Evolutionary conservation across 2,888 invertebrate species (phyloP).

Genomic region (Halictus quadricinctus): DNA sequence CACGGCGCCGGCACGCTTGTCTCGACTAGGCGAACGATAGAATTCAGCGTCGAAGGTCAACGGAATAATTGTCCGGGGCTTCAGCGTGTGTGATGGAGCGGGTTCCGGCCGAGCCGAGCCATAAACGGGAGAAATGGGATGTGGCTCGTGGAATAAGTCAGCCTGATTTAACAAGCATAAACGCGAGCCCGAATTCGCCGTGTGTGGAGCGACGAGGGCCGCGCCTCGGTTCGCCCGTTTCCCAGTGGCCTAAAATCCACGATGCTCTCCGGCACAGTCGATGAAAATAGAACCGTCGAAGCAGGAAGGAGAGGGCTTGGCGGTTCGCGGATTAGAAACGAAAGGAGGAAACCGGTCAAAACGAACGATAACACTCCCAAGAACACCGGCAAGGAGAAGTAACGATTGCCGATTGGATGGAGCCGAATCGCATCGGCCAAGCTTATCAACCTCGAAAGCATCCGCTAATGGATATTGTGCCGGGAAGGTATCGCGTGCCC

Average conservation of each 20-base stretch:
- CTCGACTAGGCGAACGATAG: neutral
- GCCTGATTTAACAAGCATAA: constrained; percentile 55
- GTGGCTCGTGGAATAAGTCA: constrained; percentile 40
- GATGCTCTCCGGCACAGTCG: constrained; percentile 27
- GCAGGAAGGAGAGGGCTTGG: constrained; percentile 24
- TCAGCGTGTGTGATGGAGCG: neutral
- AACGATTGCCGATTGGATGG: constrained; percentile 39
- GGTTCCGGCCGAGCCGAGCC: constrained; percentile 37
- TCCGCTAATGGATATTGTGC: constrained; percentile 55
- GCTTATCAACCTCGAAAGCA: constrained; percentile 6
- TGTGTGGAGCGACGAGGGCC: constrained; percentile 60
- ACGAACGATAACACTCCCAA: constrained; percentile 29
- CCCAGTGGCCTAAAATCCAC: constrained; percentile 70
- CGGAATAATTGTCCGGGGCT: constrained; percentile 21
- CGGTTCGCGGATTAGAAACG: constrained; percentile 39
- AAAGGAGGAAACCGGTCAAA: constrained; percentile 10
- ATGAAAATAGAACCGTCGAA: constrained; percentile 69
- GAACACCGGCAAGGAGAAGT: neutral
- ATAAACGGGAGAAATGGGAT: constrained; percentile 37
- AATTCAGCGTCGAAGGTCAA: neutral
- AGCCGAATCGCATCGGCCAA: neutral
- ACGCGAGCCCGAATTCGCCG: constrained; percentile 30
- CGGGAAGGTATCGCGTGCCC: constrained; percentile 31
- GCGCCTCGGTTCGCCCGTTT: constrained; percentile 67
- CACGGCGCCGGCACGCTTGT: neutral